These are phyloP conservation scores for Neodiprion fabricii DNA, from an alignment of 1,140 invertebrate genomes.

Conservation along the genomic window DNA sequence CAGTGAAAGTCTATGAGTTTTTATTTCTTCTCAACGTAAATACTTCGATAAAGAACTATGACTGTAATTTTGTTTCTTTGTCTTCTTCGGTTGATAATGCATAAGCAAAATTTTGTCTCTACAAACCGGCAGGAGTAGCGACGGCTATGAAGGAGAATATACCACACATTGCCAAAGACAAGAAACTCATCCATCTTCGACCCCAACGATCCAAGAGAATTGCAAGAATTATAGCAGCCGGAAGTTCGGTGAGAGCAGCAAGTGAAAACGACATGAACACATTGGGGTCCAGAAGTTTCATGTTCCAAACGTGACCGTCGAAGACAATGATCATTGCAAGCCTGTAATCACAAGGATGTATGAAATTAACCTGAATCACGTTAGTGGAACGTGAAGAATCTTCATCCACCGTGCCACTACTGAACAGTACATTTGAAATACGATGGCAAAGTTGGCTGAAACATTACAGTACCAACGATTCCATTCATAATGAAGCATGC, in stretches of 20 bases:
- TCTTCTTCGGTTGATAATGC: slow-evolving; percentile 1
- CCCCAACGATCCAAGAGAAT: slow-evolving; percentile 83
- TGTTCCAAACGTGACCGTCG: slow-evolving; percentile 86
- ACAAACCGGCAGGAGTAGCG: slow-evolving; percentile 70
- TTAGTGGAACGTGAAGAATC: too few relatives aligned
- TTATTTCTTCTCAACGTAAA: slow-evolving; percentile 10
- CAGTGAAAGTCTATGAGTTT: slow-evolving; percentile 7
- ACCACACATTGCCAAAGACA: slow-evolving; percentile 79
- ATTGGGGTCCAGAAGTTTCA: slow-evolving; percentile 78
- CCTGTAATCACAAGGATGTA: slow-evolving; percentile 48
- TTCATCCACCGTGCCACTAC: too few relatives aligned
- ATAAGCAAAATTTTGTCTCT: background rate
- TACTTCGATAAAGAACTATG: too few relatives aligned
- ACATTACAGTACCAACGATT: too few relatives aligned
- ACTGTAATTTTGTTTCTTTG: background rate
- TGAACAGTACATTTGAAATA: too few relatives aligned
- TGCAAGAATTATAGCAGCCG: slow-evolving; percentile 82
- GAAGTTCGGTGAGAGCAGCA: slow-evolving; percentile 82
- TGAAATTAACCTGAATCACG: background rate
- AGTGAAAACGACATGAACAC: slow-evolving; percentile 86
- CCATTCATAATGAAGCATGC: too few relatives aligned
- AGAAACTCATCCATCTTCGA: slow-evolving; percentile 82
- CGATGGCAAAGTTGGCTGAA: background rate
- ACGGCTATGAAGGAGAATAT: slow-evolving; percentile 81
- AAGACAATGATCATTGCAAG: slow-evolving; percentile 85